Evolutionary conservation across 1,140 invertebrate species (phyloP).

Genomic region (Stratiolaelaps scimitus): DNA sequence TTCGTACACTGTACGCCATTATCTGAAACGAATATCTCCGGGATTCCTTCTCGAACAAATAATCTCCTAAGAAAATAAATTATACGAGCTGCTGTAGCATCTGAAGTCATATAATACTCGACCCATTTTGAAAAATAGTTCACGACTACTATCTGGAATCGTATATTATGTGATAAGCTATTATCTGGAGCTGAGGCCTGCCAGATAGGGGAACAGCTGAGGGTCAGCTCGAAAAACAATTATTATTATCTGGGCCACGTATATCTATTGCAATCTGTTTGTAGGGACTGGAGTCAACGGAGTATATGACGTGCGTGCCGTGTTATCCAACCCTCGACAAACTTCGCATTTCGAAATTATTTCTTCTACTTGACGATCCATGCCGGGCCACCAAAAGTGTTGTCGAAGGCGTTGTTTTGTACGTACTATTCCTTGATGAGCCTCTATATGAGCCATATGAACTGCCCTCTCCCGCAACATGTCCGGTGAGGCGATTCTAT

Average conservation of each 20-base stretch:
- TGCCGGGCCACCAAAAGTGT: no score
- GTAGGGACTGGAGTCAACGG: not conserved
- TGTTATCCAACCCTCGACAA: not conserved
- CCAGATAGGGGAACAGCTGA: no score
- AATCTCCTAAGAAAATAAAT: not conserved
- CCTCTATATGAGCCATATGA: not conserved
- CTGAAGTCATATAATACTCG: not conserved
- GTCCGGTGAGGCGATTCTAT: not conserved
- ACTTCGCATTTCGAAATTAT: not conserved
- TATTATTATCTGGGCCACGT: not conserved
- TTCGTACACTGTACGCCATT: not conserved
- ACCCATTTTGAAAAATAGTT: slow-evolving; percentile 22
- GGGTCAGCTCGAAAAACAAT: no score
- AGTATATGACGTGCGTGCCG: not conserved
- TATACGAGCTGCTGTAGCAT: not conserved
- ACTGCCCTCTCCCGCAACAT: not conserved
- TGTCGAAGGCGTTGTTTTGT: not conserved
- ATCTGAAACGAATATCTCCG: not conserved
- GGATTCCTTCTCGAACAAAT: not conserved
- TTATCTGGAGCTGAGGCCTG: no score
- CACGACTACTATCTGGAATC: not conserved
- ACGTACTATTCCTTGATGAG: not conserved
- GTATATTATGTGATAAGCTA: not conserved
- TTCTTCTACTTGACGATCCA: not conserved
- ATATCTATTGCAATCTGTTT: not conserved